Conservation (phyloP, 2,113 vertebrate genomes). For the Isurus oxyrinchus region DNA sequence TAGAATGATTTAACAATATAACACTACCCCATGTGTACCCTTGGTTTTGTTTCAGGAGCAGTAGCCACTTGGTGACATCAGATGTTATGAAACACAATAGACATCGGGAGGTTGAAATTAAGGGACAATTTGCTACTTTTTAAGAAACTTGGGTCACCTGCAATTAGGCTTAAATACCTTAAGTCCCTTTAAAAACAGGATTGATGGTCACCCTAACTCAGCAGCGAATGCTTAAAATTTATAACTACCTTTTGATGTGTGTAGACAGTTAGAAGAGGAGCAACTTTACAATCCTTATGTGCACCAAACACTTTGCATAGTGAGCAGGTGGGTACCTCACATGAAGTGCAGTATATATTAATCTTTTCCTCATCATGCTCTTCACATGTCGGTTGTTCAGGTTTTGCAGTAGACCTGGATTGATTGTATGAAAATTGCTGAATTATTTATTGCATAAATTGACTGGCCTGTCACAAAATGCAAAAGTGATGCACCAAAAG, state of each 20-base stretch:
- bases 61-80: not conserved
- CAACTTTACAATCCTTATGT: slow-evolving; percentile 61
- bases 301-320: slow-evolving; percentile 70
- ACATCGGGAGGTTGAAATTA: not conserved
- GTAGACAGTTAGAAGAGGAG: slow-evolving; percentile 57
- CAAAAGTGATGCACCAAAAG: not conserved
- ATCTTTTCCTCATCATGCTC: slow-evolving; percentile 65
- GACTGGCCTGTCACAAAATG: not conserved
- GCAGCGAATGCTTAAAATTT: not conserved
- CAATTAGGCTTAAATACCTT: not conserved
- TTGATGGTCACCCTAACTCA: not conserved
- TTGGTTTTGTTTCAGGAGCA: too few relatives aligned
- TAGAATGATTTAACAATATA: too few relatives aligned
- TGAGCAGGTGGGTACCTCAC: slow-evolving; percentile 63
- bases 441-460: not conserved
- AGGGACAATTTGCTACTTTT: not conserved
- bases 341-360: slow-evolving; percentile 68
- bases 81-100: not conserved
- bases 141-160: not conserved
- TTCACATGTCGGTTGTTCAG: slow-evolving; percentile 51
- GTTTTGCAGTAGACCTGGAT: slow-evolving; percentile 45
- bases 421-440: not conserved
- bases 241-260: slow-evolving; percentile 59
- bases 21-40: too few relatives aligned
- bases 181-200: not conserved